Base-by-base conservation (phyloP, 1,140 invertebrate genomes). In the Lutraria rhynchaena region DNA sequence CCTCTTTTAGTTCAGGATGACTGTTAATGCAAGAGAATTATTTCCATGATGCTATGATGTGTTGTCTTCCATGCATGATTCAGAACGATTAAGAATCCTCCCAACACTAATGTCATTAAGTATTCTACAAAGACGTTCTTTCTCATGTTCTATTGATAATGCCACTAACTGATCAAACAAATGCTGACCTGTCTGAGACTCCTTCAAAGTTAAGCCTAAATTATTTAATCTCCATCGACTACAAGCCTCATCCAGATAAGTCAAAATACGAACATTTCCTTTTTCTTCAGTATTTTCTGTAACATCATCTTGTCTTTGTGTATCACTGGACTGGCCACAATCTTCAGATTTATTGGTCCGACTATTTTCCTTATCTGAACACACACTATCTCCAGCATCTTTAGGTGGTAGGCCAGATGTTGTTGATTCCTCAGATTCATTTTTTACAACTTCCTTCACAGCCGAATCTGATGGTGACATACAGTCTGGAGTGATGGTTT, bases 231-330 rank as follows among this genome's bases (percentile, higher is more conserved):
- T 41, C 53, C 76, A 57, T 7, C 76, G 49, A 46, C 63, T 58
- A 22, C 76, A 80, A 3, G 61, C 29, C 33, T 69, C 63, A 27
- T 80, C 76, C 22, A 80, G 27, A 67, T 80, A 80, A 22, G 44
- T 58, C 9, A 80, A 41, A 55, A 80, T 80, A 22, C 49, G 33
- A n/a, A 27, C 76, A 70, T 49, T 57, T 33, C 67, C 37, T 29
- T 65, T 77, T 31, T 15, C 35, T 37, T 24, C 13, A n/a, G 17
- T 60, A 46, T 75, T 19, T 37, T 1, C 29, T 17, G 15, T 27
- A 31, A 3, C 24, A 13, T 27, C 11, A 17, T 55, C 24, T 31
- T 73, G 46, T 29, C 19, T 1, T 27, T 15, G 41, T 46, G 24
- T 1, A 11, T 44, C 5, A 24, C 46, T 31, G n/a, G n/a, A 55